A percentile compares a stretch with the other conserved stretches of the same genome.
Conservation (phyloP, 1,140 invertebrate genomes). For the Nixonia krombeini region DNA sequence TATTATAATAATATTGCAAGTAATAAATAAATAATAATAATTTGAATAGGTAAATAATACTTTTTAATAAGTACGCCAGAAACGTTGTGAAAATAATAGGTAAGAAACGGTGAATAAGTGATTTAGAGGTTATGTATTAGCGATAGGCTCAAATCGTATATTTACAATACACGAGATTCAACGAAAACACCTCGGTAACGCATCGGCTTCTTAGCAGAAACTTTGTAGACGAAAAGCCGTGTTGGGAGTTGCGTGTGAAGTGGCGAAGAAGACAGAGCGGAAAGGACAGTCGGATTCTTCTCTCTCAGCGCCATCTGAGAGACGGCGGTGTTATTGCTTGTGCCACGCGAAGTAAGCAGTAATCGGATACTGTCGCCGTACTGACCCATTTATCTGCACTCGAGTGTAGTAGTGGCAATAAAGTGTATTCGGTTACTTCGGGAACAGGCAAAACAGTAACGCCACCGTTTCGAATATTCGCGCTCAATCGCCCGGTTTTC, state of each 20-base stretch:
- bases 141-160: too few species aligned
- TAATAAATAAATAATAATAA: too few species aligned
- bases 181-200: too few species aligned
- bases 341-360: slow-evolving; percentile 27
- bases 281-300: slow-evolving; percentile 6
- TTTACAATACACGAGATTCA: too few species aligned
- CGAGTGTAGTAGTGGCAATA: slow-evolving; percentile 7
- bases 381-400: slow-evolving; percentile 31
- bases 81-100: too few species aligned
- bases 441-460: slow-evolving; percentile 9
- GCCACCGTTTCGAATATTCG: too few species aligned
- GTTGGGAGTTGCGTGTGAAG: slow-evolving; percentile 1
- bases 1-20: too few species aligned
- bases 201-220: not conserved
- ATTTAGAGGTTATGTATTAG: too few species aligned
- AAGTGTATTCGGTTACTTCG: slow-evolving; percentile 18
- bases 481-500: too few species aligned
- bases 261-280: not conserved
- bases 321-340: slow-evolving; percentile 4
- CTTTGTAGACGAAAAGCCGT: not conserved
- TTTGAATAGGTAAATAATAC: too few species aligned
- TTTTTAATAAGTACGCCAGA: too few species aligned
- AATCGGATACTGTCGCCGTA: slow-evolving; percentile 38
- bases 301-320: not conserved
- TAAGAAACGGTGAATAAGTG: too few species aligned